Conservation (phyloP, 1,140 invertebrate species). For the Ostrea denselamellosa region DNA sequence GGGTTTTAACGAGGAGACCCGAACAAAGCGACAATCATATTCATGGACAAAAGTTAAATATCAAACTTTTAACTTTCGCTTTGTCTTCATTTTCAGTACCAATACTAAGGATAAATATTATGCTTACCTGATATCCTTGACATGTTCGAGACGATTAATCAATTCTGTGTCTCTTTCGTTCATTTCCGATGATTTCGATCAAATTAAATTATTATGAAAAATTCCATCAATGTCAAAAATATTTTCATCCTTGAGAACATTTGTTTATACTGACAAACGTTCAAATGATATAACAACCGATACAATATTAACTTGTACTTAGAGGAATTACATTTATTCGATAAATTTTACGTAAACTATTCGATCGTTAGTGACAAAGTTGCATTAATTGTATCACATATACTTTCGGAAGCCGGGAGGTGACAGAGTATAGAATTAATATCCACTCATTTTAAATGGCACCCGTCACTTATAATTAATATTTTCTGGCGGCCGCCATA, state of each 20-base stretch:
- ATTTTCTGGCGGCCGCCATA: too few relatives aligned
- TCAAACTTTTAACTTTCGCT: too few relatives aligned
- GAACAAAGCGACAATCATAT: too few relatives aligned
- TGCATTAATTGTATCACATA: too few relatives aligned
- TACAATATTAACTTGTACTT: neutral
- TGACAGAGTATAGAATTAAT: too few relatives aligned
- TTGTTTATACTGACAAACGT: neutral
- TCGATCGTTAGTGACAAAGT: neutral
- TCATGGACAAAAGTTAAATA: too few relatives aligned
- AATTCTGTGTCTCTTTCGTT: conserved; percentile 11
- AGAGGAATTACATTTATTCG: neutral
- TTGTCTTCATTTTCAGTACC: too few relatives aligned
- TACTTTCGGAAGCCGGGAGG: too few relatives aligned
- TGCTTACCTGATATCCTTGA: conserved; percentile 1
- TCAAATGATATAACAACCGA: neutral
- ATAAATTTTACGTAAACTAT: neutral
- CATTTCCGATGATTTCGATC: neutral
- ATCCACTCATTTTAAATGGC: too few relatives aligned
- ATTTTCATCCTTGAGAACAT: neutral
- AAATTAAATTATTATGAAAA: neutral
- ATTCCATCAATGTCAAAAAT: neutral
- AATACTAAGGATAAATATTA: neutral
- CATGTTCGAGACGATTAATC: conserved; percentile 10
- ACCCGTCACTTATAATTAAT: too few relatives aligned
- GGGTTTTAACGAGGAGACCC: too few relatives aligned